Percentiles rank a stretch among this genome's conserved stretches.
These are phyloP conservation scores for Phoxinus phoxinus DNA, from an alignment of 2,113 vertebrate genomes.

Conservation along the genomic window DNA sequence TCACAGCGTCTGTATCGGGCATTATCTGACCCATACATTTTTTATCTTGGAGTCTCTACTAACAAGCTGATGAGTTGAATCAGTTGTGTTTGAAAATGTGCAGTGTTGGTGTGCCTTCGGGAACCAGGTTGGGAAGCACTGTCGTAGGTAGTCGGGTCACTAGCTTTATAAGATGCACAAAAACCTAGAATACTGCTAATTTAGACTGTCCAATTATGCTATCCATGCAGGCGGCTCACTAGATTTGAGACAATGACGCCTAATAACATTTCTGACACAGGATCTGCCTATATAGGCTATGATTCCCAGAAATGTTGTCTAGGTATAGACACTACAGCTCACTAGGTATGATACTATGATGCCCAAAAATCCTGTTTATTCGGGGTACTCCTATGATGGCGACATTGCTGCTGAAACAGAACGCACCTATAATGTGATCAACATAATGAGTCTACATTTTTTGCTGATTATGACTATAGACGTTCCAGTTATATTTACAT, in stretches of 20 bases:
- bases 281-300: background rate
- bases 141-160: background rate
- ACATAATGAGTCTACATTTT: background rate
- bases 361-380: background rate
- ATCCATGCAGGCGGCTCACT: background rate
- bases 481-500: too few species aligned
- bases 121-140: too few species aligned
- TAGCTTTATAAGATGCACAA: background rate
- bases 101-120: too few species aligned
- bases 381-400: background rate
- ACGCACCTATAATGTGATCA: background rate
- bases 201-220: background rate
- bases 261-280: too few species aligned
- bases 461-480: too few species aligned
- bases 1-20: too few species aligned
- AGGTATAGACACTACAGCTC: background rate
- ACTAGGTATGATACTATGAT: background rate
- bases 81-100: too few species aligned
- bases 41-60: too few species aligned
- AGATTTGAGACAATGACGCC: background rate
- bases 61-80: too few species aligned
- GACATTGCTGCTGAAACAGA: background rate
- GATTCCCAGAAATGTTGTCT: background rate
- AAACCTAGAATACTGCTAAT: too few species aligned
- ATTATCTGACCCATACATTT: too few species aligned